These are phyloP conservation scores for Hemiscyllium ocellatum DNA, from an alignment of 2,113 vertebrate genomes.

Conservation along the genomic window DNA sequence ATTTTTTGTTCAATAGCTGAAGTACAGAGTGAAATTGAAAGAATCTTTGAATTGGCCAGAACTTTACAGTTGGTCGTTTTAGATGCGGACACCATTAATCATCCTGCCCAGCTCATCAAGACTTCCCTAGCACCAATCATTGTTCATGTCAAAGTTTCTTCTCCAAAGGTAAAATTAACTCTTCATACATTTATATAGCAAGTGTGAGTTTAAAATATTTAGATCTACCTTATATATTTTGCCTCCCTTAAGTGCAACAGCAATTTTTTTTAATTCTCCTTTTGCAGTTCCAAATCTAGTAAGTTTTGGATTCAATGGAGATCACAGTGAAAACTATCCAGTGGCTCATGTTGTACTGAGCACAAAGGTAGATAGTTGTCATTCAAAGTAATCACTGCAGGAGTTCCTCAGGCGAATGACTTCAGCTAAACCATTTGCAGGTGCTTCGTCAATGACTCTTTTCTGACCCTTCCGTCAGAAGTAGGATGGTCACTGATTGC, in stretches of 20 bases:
- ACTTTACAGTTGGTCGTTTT: constrained; percentile 91
- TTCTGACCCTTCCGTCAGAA: too few species aligned
- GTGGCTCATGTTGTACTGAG: too few species aligned
- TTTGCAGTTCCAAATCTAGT: background rate
- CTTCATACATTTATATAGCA: background rate
- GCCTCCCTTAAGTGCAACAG: background rate
- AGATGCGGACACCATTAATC: constrained; percentile 96
- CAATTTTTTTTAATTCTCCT: background rate
- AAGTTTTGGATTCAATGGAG: background rate
- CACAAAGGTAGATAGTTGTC: too few species aligned
- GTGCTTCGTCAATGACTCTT: too few species aligned
- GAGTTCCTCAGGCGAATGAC: too few species aligned
- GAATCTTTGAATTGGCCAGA: constrained; percentile 93
- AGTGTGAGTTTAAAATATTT: background rate
- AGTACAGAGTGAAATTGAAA: constrained; percentile 95
- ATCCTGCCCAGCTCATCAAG: constrained; percentile 93
- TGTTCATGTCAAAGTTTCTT: constrained; percentile 95
- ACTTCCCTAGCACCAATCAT: constrained; percentile 96
- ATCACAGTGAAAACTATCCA: too few species aligned
- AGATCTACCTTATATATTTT: background rate
- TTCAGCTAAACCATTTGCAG: too few species aligned
- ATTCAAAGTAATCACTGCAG: too few species aligned
- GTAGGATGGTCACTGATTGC: too few species aligned
- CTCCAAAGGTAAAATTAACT: constrained; percentile 76
- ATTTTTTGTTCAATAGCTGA: constrained; percentile 64